Percentiles rank a stretch among this genome's conserved stretches.
phyloP scores from a whole-genome alignment of 2,113 vertebrate genomes.

The Penelope pileata region DNA sequence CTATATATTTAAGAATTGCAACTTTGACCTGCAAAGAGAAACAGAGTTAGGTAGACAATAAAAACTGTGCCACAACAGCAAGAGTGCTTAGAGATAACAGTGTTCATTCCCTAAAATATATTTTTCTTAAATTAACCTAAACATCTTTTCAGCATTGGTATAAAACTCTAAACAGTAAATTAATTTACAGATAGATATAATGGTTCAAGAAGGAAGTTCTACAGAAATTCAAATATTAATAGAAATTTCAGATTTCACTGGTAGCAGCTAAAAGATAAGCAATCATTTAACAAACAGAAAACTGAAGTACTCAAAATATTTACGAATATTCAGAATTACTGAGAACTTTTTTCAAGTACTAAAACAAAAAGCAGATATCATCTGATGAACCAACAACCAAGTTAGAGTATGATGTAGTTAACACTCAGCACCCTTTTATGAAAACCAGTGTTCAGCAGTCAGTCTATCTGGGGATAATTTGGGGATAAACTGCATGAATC shows the following conservation, averaged over 20 bases:
- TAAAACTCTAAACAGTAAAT: neutral
- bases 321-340: neutral
- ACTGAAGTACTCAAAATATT: neutral
- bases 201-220: neutral
- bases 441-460: neutral
- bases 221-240: neutral
- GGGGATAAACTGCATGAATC: neutral
- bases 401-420: neutral
- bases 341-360: neutral
- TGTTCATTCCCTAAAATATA: neutral
- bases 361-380: neutral
- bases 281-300: neutral
- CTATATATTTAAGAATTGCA: slow-evolving; percentile 95
- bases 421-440: neutral
- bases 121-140: neutral
- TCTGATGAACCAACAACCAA: neutral
- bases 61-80: neutral
- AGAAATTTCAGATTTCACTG: neutral
- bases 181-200: neutral
- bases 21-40: slow-evolving; percentile 89
- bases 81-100: neutral
- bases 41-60: neutral
- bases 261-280: neutral
- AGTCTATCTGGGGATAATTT: too few relatives aligned
- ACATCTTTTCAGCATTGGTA: neutral